These are phyloP conservation scores for Champsocephalus esox DNA, from an alignment of 2,797 vertebrate species.

Conservation along the genomic window DNA sequence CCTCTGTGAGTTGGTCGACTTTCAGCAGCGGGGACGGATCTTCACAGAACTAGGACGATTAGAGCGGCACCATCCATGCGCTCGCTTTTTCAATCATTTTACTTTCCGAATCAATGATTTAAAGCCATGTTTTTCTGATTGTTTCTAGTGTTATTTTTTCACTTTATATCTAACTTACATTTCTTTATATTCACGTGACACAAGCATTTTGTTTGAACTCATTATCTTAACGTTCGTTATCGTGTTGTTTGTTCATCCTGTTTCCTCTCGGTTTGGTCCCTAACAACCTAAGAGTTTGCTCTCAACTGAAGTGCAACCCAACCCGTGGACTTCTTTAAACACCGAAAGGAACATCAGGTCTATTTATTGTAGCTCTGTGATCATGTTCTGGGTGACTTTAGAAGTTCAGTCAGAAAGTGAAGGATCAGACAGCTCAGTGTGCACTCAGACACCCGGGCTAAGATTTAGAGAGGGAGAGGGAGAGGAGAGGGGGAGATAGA, in stretches of 20 bases:
- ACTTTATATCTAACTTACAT: background rate
- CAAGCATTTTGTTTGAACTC: background rate
- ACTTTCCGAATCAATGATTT: background rate
- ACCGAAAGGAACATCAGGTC: slow-evolving; percentile 47
- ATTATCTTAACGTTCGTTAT: background rate
- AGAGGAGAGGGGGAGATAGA: slow-evolving; percentile 15
- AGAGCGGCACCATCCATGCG: background rate
- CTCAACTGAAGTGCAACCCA: slow-evolving; percentile 28
- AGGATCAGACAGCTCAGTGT: slow-evolving; percentile 61
- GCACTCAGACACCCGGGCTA: slow-evolving; percentile 39
- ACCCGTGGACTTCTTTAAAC: slow-evolving; percentile 45
- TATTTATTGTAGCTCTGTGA: slow-evolving; percentile 60
- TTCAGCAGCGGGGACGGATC: slow-evolving; percentile 48
- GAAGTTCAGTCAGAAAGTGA: slow-evolving; percentile 51
- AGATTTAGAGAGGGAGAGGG: slow-evolving; percentile 43
- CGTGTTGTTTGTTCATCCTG: background rate
- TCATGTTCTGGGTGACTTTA: slow-evolving; percentile 56
- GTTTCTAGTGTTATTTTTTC: background rate
- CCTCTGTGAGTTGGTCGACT: slow-evolving; percentile 61
- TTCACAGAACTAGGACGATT: slow-evolving; percentile 35
- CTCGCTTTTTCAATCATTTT: background rate
- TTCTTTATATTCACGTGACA: background rate
- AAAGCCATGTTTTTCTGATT: background rate
- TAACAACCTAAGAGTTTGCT: slow-evolving; percentile 46
- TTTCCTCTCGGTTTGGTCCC: slow-evolving; percentile 16